Evolutionary conservation across 2,888 invertebrate species (phyloP), one percentile per base, ranked within the genome.

Genomic region (Brachynemurus nebulosus): DNA sequence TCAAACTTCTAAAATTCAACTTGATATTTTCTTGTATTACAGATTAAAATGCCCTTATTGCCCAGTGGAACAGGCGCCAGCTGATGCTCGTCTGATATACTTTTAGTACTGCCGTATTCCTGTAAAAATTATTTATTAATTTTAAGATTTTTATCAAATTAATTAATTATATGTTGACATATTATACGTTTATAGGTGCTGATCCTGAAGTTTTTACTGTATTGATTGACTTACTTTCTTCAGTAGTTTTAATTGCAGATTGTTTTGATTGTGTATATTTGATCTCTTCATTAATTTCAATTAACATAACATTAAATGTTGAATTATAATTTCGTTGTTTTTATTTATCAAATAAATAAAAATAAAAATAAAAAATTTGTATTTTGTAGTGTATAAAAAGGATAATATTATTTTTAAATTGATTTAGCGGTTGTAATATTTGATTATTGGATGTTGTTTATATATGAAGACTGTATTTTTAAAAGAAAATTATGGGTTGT

Each of bases 1-100:
- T n/a, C n/a, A n/a, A n/a, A n/a, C n/a, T n/a, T n/a, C n/a, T n/a
- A 34, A 12, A 34, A 34, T 34, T n/a, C 5, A 9, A 35, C 8
- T 35, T 36, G 36, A 36, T 18, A 8, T n/a, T n/a, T n/a, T n/a
- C n/a, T n/a, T n/a, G n/a, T n/a, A n/a, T 75, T 78, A 50, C 71
- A 92, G 92, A 61, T 78, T 98, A 64, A 98, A 98, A 70, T 98
- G 98, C 61, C 97, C 97, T 0, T 98, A 98, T 68, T 98, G 98
- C 60, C 97, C 97, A 1, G 81, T 92, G 63, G 97, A 98, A 66
- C 95, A 95, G 62, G 85, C 84, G 54, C 88, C 92, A 17, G 76
- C 83, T 45, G 93, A 96, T 62, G 95, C 95, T 39, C 77, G 86
- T 60, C 81, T 86, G 62, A 89, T 97, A 61, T 86, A 82, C 66